phyloP scores from a whole-genome alignment of 2,888 invertebrate species.

The Acronicta psi region DNA sequence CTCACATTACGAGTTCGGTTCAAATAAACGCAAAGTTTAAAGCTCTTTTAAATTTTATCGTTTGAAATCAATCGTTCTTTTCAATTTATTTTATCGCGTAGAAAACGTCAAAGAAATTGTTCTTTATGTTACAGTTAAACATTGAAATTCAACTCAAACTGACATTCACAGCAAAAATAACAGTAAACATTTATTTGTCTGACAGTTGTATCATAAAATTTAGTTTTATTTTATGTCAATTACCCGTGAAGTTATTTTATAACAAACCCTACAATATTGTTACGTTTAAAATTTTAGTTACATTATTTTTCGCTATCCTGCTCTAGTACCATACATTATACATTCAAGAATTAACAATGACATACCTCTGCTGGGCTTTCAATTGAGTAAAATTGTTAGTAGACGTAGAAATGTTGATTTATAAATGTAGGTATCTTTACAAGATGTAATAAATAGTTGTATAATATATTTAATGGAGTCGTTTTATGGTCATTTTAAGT shows the following conservation, averaged over 20 bases:
- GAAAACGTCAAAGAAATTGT: conserved; percentile 1
- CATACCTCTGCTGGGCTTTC: no score
- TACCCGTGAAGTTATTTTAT: background rate
- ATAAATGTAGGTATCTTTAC: no score
- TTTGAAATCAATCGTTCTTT: conserved; percentile 27
- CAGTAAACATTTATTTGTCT: background rate
- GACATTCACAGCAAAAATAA: background rate
- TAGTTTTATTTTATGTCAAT: background rate
- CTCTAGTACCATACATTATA: no score
- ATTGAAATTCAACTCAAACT: background rate
- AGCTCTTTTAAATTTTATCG: conserved; percentile 40
- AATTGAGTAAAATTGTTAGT: no score
- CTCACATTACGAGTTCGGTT: conserved; percentile 28
- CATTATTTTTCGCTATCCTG: no score
- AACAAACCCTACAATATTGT: no score
- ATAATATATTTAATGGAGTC: background rate
- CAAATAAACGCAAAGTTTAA: conserved; percentile 41
- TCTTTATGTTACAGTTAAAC: conserved; percentile 3
- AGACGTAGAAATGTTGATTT: no score
- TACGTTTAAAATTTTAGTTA: no score
- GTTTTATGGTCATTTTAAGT: background rate
- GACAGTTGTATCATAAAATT: background rate
- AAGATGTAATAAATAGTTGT: no score
- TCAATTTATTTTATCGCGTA: conserved; percentile 21
- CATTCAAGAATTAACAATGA: no score